Percentiles rank a stretch among this genome's conserved stretches.
phyloP scores from a whole-genome alignment of 2,113 vertebrate genomes.

The Quiscalus mexicanus region DNA sequence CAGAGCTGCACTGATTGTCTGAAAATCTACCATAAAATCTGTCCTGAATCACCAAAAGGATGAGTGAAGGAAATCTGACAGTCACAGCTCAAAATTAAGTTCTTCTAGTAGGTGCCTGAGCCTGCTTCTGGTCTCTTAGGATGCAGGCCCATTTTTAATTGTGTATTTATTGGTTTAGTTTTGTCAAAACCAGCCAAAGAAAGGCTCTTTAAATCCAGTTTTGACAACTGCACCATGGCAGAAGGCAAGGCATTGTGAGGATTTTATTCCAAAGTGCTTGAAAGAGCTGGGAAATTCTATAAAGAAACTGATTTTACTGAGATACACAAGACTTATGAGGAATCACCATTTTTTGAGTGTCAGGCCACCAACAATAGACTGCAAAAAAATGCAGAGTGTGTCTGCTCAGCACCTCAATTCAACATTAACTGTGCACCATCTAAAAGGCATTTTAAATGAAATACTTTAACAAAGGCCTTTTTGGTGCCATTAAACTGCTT shows the following conservation, averaged over 20 bases:
- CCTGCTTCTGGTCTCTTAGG: conserved; percentile 7
- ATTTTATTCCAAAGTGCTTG: not conserved
- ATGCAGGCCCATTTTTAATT: not conserved
- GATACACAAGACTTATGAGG: fast-evolving
- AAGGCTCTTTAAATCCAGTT: not conserved
- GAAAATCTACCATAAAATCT: not conserved
- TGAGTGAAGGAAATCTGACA: not conserved
- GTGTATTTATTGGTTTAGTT: not conserved
- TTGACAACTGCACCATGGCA: not conserved
- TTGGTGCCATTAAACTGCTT: not conserved
- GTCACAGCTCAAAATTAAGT: not conserved
- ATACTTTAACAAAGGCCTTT: not conserved
- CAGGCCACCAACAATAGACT: not conserved
- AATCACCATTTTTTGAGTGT: not conserved
- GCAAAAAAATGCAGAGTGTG: not conserved
- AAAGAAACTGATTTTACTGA: not conserved
- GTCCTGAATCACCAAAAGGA: not conserved
- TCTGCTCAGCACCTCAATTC: not conserved
- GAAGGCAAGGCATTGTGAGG: not conserved
- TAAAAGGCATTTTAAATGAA: not conserved
- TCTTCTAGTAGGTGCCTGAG: not conserved
- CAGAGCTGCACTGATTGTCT: not conserved
- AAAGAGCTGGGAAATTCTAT: not conserved
- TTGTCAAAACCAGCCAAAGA: not conserved
- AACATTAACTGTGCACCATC: not conserved